phyloP scores from a whole-genome alignment of 2,797 vertebrate genomes.

The Hydrolagus colliei region DNA sequence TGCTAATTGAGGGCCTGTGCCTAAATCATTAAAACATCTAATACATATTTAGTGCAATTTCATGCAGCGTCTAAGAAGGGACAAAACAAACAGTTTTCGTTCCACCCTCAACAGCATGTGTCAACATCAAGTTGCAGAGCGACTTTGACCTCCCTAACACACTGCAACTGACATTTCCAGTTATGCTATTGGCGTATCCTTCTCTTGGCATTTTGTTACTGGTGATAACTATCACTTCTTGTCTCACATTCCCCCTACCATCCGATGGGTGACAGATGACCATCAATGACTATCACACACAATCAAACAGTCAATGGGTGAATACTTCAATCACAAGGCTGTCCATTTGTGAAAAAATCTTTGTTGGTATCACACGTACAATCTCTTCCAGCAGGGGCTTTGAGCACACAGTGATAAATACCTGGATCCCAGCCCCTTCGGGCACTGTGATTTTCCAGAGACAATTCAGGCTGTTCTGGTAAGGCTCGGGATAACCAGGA shows the following conservation, averaged over 20 bases:
- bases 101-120: not conserved
- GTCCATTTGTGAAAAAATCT: not conserved
- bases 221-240: no score
- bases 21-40: not conserved
- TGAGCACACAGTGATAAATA: conserved; percentile 43
- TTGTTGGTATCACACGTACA: not conserved
- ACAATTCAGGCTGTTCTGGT: conserved; percentile 95
- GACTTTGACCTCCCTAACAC: not conserved
- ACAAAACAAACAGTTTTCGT: not conserved
- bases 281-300: no score
- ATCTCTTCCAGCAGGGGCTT: not conserved
- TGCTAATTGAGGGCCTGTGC: not conserved
- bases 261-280: no score
- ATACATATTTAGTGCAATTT: not conserved
- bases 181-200: not conserved
- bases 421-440: conserved; percentile 95
- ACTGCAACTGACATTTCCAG: not conserved
- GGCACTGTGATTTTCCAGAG: conserved; percentile 96
- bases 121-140: not conserved
- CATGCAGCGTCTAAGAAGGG: not conserved
- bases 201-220: no score
- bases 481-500: conserved; percentile 91
- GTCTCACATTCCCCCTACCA: no score
- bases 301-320: not conserved
- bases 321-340: not conserved